Base-by-base conservation (phyloP, 2,113 vertebrate genomes). In the Pseudorectes ferrugineus region DNA sequence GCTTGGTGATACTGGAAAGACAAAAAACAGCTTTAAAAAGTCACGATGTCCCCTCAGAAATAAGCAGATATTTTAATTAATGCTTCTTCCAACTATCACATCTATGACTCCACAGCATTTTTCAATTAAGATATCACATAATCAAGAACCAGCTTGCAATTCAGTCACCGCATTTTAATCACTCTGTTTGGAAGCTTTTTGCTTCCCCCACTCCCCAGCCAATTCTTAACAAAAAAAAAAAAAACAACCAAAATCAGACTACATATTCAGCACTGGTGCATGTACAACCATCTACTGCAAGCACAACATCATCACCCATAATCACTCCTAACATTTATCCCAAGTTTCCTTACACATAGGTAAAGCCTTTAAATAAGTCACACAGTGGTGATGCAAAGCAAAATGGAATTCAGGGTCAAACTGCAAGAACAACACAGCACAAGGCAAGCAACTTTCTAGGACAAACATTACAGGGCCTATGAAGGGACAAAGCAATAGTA, bases 1-100 rank as follows among this genome's bases (percentile, higher is more conserved):
- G 98, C 98, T 95, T 99, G 99, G 49, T 99, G 98, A 96, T 99
- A 99, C 98, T 99, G 43, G 3, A 76, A 93, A 82, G 31, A 86
- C 36, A 93, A 21, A 85, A 55, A 86, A 42, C 1, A 48, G 58
- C 61, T 89, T 81, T 66, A 74, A 51, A 26, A 59, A 67, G 43
- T 77, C 66, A 67, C 0, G 1, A 76, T 17, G 7, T 2, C 5
- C 7, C 17, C 51, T 84, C 19, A n/a, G 22, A 25, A 85, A 58
- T 4, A 88, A 4, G 12, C 35, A 79, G 51, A 10, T 38, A 76
- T 17, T 80, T 43, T 33, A 43, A 51, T 52, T 58, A n/a, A 66
- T 36, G 36, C 25, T 58, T 21, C 25, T 43, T 51, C 36, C 51
- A 26, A 75, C 4, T 33, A 73, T 4, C 36, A 24, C 23, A 62